Evolutionary conservation across 2,113 vertebrate species (phyloP).

Genomic region (Aegotheles bennettii): DNA sequence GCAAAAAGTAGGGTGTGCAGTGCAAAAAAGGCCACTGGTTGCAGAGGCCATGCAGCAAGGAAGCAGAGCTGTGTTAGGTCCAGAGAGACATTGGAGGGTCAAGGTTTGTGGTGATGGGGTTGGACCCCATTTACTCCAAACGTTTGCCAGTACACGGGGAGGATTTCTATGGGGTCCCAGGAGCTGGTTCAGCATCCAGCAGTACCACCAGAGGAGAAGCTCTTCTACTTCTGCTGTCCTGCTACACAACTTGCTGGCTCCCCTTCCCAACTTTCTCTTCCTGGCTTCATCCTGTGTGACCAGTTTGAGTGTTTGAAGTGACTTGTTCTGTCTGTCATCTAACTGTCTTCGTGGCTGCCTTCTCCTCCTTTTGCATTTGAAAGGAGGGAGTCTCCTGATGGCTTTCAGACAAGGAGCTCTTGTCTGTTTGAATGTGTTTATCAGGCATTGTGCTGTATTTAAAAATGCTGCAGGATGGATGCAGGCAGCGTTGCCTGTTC

Average conservation of each 20-base stretch:
- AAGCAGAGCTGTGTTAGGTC: accelerated
- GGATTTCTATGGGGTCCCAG: not conserved
- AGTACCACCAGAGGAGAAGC: not conserved
- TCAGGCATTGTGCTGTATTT: not conserved
- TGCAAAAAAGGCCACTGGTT: not conserved
- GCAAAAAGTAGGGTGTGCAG: not conserved
- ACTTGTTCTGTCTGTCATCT: not conserved
- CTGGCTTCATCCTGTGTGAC: not conserved
- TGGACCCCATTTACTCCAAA: not conserved
- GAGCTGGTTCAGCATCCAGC: not conserved
- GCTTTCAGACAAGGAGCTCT: not conserved
- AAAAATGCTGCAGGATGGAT: not conserved
- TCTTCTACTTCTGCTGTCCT: not conserved
- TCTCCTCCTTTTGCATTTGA: not conserved
- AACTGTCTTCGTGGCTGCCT: not conserved
- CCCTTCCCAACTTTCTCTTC: not conserved
- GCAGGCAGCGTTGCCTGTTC: not conserved
- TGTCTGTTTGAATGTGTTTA: not conserved
- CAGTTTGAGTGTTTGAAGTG: not conserved
- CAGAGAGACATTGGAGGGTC: not conserved
- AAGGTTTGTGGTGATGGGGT: not conserved
- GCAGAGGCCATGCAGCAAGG: accelerated
- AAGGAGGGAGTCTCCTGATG: not conserved
- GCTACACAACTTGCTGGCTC: not conserved
- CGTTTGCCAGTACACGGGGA: not conserved